phyloP scores from a whole-genome alignment of 2,113 vertebrate species.

The Otus sunia region DNA sequence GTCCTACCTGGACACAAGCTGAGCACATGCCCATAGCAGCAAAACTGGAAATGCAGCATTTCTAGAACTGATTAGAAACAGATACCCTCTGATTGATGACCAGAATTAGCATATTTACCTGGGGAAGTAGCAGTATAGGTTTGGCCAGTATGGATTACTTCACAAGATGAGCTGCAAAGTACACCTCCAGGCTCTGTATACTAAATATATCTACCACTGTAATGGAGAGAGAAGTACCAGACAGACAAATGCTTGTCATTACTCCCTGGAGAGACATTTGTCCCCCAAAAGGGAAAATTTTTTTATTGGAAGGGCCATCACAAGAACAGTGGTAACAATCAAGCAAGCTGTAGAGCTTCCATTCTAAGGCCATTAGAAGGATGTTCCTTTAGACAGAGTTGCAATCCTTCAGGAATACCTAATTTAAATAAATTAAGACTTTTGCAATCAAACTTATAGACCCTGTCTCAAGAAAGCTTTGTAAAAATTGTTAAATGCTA shows the following conservation, averaged over 20 bases:
- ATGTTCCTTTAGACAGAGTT: background rate
- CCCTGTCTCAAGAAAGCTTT: background rate
- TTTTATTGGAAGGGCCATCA: background rate
- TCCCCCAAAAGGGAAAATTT: background rate
- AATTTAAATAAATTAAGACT: background rate
- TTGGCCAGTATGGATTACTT: background rate
- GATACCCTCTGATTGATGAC: background rate
- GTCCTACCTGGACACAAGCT: background rate
- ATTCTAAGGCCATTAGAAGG: background rate
- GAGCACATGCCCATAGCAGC: background rate
- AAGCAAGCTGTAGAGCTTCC: background rate
- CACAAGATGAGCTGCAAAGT: background rate
- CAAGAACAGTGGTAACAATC: fast-evolving
- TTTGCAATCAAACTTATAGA: background rate
- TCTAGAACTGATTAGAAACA: background rate
- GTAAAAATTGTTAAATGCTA: background rate
- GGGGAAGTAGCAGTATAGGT: background rate
- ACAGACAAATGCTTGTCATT: background rate
- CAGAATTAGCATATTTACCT: background rate
- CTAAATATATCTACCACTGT: background rate
- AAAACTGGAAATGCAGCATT: background rate
- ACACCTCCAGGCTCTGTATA: background rate
- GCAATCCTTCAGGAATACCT: background rate
- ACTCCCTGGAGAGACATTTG: background rate
- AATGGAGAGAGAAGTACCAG: background rate